Conservation (phyloP, 2,113 vertebrate genomes). For the Ciconia boyciana region DNA sequence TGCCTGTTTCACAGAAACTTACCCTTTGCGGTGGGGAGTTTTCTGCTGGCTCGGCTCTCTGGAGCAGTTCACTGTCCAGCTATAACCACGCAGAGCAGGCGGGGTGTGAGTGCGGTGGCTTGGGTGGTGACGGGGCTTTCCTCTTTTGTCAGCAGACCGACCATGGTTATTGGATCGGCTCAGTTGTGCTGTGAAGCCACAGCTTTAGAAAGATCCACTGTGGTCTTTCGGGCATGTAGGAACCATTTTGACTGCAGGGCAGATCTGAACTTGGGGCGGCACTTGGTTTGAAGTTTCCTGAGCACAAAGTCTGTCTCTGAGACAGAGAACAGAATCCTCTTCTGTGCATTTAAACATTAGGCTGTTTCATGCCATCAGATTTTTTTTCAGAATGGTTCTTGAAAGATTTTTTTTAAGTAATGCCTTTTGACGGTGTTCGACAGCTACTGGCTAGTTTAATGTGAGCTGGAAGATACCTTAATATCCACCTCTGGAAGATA, state of each 20-base stretch:
- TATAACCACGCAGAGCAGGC: accelerated
- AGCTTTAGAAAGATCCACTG: not conserved
- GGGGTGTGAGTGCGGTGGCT: accelerated
- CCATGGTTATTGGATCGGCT: accelerated
- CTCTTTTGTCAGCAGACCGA: not conserved
- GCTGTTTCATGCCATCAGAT: not conserved
- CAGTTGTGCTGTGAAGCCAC: not conserved
- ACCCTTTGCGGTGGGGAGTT: accelerated
- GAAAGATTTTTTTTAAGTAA: not conserved
- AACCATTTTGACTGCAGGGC: not conserved
- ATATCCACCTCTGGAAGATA: not conserved
- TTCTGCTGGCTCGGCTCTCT: accelerated
- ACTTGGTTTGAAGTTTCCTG: not conserved
- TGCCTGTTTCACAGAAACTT: accelerated
- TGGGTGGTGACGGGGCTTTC: not conserved
- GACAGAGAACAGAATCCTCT: not conserved
- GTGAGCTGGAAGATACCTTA: not conserved
- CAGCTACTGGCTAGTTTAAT: not conserved
- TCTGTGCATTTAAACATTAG: not conserved
- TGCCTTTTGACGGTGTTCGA: not conserved
- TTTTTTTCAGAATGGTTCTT: not conserved
- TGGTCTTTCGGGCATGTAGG: accelerated
- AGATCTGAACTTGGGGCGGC: not conserved
- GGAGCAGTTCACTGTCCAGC: not conserved
- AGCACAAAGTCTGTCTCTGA: not conserved